Conservation (phyloP, 2,888 invertebrate species). For the Cacoxenus indagator region DNA sequence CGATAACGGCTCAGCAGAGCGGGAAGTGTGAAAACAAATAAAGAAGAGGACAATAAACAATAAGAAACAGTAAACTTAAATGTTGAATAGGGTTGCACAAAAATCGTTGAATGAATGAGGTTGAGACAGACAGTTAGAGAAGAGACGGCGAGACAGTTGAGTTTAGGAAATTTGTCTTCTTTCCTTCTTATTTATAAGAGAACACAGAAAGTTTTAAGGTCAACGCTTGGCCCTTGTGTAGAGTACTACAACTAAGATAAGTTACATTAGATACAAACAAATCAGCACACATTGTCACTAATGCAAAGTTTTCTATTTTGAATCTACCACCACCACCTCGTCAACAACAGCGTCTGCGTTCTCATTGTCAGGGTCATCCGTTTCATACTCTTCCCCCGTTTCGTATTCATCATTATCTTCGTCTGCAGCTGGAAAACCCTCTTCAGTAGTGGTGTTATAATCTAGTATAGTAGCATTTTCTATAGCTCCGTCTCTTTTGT, state of each 20-base stretch:
- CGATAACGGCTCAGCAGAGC: conserved; percentile 57
- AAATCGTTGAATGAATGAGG: not conserved
- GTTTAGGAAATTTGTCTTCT: not conserved
- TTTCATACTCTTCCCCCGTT: conserved; percentile 26
- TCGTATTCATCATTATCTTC: conserved; percentile 24
- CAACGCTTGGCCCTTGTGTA: no score
- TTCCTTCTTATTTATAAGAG: no score
- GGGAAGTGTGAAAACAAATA: conserved; percentile 67
- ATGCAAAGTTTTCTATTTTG: not conserved
- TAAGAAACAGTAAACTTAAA: conserved; percentile 49
- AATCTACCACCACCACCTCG: not conserved
- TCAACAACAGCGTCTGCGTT: conserved; percentile 17
- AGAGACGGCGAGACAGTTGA: not conserved
- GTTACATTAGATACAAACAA: not conserved
- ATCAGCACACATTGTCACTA: not conserved
- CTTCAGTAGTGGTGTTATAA: not conserved
- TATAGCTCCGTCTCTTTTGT: not conserved
- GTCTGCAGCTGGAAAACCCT: not conserved
- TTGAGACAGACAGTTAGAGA: not conserved
- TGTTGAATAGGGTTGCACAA: not conserved
- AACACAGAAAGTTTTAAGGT: no score
- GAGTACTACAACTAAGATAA: no score
- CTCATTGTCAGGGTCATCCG: conserved; percentile 31
- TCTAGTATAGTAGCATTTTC: not conserved
- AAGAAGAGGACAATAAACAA: conserved; percentile 58